phyloP scores from a whole-genome alignment of 2,797 vertebrate species.

The Chaunax sp. region DNA sequence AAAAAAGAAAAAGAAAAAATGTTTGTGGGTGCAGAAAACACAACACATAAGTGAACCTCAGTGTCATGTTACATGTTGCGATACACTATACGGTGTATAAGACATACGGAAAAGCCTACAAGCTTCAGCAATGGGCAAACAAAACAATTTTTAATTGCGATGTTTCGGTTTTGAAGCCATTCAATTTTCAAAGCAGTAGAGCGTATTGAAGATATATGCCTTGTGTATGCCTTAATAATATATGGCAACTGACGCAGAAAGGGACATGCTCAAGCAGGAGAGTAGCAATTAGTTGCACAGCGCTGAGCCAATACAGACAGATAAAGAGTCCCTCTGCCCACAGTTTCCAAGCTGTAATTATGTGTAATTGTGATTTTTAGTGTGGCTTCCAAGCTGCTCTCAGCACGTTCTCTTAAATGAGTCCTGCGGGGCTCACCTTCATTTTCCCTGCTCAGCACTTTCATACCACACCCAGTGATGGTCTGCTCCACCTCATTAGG shows the following conservation, averaged over 20 bases:
- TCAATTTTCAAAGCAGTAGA: conserved; percentile 24
- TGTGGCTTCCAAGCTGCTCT: conserved; percentile 68
- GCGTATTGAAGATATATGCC: conserved; percentile 19
- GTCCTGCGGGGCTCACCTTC: conserved; percentile 76
- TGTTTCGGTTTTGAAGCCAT: conserved; percentile 18
- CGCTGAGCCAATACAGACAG: conserved; percentile 73
- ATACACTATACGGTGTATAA: too few relatives aligned
- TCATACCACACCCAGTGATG: conserved; percentile 74
- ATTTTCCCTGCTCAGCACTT: conserved; percentile 80
- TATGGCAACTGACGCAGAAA: conserved; percentile 54
- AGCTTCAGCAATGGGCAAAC: conserved; percentile 1
- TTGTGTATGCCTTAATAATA: conserved; percentile 54
- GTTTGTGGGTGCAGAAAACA: too few relatives aligned
- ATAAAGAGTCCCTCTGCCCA: conserved; percentile 76
- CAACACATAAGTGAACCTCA: too few relatives aligned
- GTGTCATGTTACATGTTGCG: too few relatives aligned
- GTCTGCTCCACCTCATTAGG: conserved; percentile 77
- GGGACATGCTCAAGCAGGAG: conserved; percentile 59
- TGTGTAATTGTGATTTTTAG: conserved; percentile 78
- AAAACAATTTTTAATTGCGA: conserved; percentile 9
- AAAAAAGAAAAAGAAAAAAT: too few relatives aligned
- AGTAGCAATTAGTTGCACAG: conserved; percentile 74
- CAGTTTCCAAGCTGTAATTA: conserved; percentile 79
- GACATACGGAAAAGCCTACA: conserved; percentile 1
- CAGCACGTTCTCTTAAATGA: conserved; percentile 75